A percentile compares a stretch with the other conserved stretches of the same genome.
These are phyloP conservation scores for Littorina saxatilis DNA, from an alignment of 1,140 invertebrate genomes.

Conservation along the genomic window DNA sequence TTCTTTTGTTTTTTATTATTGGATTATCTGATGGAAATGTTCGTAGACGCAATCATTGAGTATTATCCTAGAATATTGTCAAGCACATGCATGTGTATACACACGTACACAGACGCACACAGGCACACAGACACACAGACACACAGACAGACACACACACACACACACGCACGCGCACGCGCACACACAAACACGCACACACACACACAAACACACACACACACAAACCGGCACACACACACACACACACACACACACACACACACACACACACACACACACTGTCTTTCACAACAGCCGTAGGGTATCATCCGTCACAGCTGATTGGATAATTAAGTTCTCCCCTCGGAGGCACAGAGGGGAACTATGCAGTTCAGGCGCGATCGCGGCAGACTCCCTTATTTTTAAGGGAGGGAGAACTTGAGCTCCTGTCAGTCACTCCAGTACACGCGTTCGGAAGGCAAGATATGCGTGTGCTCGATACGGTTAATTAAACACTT, in stretches of 20 bases:
- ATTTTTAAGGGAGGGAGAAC: too few relatives aligned
- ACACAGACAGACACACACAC: background rate
- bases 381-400: too few relatives aligned
- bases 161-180: background rate
- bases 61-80: too few relatives aligned
- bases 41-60: too few relatives aligned
- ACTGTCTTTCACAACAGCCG: background rate
- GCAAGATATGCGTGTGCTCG: too few relatives aligned
- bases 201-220: conserved; percentile 11
- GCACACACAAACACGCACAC: background rate
- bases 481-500: too few relatives aligned
- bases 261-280: background rate
- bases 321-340: conserved; percentile 23
- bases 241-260: conserved; percentile 10
- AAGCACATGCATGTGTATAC: background rate
- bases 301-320: background rate
- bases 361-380: background rate
- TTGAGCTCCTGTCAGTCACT: too few relatives aligned
- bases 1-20: too few relatives aligned
- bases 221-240: background rate
- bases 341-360: background rate
- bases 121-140: conserved; percentile 9
- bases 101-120: background rate
- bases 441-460: too few relatives aligned
- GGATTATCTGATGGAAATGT: too few relatives aligned